Evolutionary conservation across 2,113 vertebrate species (phyloP).

Genomic region (Mellivora capensis): DNA sequence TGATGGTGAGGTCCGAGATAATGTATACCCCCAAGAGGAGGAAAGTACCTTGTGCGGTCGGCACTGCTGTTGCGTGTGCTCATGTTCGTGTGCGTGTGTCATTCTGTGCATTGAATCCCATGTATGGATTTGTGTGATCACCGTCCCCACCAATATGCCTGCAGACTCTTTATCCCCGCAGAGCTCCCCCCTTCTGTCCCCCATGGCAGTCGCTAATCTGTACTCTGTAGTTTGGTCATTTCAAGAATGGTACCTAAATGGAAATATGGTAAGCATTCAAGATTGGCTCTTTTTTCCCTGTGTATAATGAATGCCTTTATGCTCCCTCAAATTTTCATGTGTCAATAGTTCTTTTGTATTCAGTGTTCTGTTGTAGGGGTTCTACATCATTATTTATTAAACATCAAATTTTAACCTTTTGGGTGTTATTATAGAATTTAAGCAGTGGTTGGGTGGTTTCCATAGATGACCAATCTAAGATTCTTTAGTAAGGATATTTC

Average conservation of each 20-base stretch:
- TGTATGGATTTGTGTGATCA: not conserved
- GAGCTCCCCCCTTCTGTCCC: not conserved
- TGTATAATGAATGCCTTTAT: not conserved
- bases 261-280: not conserved
- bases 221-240: not conserved
- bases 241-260: not conserved
- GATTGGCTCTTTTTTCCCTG: not conserved
- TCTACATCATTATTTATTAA: not conserved
- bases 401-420: not conserved
- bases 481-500: not conserved
- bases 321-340: not conserved
- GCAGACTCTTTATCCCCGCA: not conserved
- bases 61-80: not conserved
- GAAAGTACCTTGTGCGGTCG: not conserved
- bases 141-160: not conserved
- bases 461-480: not conserved
- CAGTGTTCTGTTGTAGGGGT: not conserved
- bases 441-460: not conserved
- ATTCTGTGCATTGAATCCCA: not conserved
- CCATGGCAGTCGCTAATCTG: not conserved
- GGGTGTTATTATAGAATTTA: not conserved
- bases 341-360: not conserved
- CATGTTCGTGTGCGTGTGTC: too few relatives aligned
- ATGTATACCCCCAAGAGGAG: not conserved
- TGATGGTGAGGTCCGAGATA: not conserved